Evolutionary conservation across 2,113 vertebrate species (phyloP).

Genomic region (Mirounga angustirostris): DNA sequence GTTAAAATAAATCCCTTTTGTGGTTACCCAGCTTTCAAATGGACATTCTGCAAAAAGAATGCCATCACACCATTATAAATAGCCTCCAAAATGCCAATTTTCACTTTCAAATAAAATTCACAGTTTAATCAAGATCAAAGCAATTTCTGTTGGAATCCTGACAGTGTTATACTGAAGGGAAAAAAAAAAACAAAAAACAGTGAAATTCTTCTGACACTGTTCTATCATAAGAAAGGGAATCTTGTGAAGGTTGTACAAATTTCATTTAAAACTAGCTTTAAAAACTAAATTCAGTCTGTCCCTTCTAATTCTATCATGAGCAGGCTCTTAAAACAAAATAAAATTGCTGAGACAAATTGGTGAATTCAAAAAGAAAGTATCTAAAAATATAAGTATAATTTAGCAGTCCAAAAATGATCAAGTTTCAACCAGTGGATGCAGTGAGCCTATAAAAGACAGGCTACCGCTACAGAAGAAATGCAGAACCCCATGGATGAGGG

Average conservation of each 20-base stretch:
- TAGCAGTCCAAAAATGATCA: neutral
- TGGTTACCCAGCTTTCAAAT: slow-evolving; percentile 47
- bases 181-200: neutral
- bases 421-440: neutral
- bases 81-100: slow-evolving; percentile 75
- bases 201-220: slow-evolving; percentile 48
- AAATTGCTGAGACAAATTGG: slow-evolving; percentile 45
- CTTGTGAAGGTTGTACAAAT: neutral
- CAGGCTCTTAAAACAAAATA: slow-evolving; percentile 2
- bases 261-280: slow-evolving; percentile 29
- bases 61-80: slow-evolving; percentile 75
- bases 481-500: neutral
- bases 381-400: slow-evolving; percentile 41
- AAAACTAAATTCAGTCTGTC: slow-evolving; percentile 44
- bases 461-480: neutral
- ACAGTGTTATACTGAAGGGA: slow-evolving; percentile 45
- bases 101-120: slow-evolving; percentile 80
- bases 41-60: slow-evolving; percentile 53
- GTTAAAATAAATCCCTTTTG: slow-evolving; percentile 42
- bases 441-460: neutral
- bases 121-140: slow-evolving; percentile 79
- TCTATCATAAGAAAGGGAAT: slow-evolving; percentile 41
- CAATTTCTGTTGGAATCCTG: slow-evolving; percentile 63
- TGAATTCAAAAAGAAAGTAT: neutral
- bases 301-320: slow-evolving; percentile 41